phyloP scores from a whole-genome alignment of 2,113 vertebrate genomes.

The Callospermophilus lateralis region DNA sequence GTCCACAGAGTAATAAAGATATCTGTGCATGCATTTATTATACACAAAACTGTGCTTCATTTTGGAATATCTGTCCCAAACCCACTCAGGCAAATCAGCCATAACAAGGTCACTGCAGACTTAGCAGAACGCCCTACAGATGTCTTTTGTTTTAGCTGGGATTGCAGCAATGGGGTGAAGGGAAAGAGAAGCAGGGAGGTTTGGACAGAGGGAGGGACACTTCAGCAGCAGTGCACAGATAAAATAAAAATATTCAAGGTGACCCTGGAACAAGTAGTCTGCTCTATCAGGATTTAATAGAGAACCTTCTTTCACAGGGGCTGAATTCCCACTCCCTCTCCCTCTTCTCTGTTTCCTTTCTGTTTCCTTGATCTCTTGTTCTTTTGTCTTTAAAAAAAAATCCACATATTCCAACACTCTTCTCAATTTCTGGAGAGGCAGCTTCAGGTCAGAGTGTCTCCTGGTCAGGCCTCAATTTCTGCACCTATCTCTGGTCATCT shows the following conservation, averaged over 20 bases:
- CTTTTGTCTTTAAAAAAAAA: background rate
- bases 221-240: background rate
- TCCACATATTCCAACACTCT: background rate
- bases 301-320: background rate
- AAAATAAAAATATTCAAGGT: background rate
- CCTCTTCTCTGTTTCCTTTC: background rate
- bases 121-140: constrained; percentile 55
- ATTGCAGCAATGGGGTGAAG: background rate
- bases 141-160: constrained; percentile 6
- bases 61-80: constrained; percentile 70
- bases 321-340: background rate
- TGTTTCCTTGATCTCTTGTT: background rate
- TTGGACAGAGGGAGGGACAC: background rate
- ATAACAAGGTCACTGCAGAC: constrained; percentile 62
- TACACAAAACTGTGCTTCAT: constrained; percentile 56
- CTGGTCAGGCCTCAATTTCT: background rate
- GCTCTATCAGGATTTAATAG: background rate
- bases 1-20: constrained; percentile 70
- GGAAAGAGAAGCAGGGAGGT: background rate
- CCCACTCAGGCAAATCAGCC: constrained; percentile 64
- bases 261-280: background rate
- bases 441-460: background rate
- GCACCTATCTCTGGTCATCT: background rate
- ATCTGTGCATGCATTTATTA: constrained; percentile 2
- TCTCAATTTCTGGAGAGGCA: background rate